Conservation (phyloP, 2,888 invertebrate genomes). For the Trichopoda pennipes region DNA sequence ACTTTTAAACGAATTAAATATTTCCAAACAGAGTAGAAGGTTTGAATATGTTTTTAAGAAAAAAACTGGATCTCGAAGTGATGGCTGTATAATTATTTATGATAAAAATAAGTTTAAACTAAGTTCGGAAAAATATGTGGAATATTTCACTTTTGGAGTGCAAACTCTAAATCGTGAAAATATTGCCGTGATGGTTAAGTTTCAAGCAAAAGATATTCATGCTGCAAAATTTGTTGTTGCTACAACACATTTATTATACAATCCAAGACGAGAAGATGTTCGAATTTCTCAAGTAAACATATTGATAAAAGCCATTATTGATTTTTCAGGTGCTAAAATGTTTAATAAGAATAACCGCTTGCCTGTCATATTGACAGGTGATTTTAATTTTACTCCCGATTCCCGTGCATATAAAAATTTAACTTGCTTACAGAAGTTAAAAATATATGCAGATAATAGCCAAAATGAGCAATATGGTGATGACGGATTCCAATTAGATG, state of each 20-base stretch:
- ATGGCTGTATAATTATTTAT: slow-evolving; percentile 96
- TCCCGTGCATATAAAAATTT: slow-evolving; percentile 81
- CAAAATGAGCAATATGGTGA: neutral
- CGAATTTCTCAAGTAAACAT: slow-evolving; percentile 93
- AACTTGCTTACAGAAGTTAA: slow-evolving; percentile 14
- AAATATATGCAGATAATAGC: neutral
- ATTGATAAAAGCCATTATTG: slow-evolving; percentile 91
- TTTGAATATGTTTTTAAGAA: slow-evolving; percentile 90
- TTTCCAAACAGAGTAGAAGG: slow-evolving; percentile 81
- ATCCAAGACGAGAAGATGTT: slow-evolving; percentile 93
- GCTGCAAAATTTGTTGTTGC: slow-evolving; percentile 87
- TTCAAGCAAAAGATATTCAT: slow-evolving; percentile 83
- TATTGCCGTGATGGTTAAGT: slow-evolving; percentile 90
- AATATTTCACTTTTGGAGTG: slow-evolving; percentile 82
- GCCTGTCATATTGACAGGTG: slow-evolving; percentile 94
- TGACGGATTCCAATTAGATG: slow-evolving; percentile 65
- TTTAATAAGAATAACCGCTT: slow-evolving; percentile 75
- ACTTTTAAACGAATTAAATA: slow-evolving; percentile 67
- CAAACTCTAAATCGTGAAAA: slow-evolving; percentile 91
- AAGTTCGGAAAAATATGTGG: slow-evolving; percentile 85
- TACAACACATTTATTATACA: slow-evolving; percentile 97
- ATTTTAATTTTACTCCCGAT: slow-evolving; percentile 92
- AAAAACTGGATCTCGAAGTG: slow-evolving; percentile 89
- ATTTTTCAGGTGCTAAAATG: slow-evolving; percentile 83
- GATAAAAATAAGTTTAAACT: slow-evolving; percentile 86